Conservation (phyloP, 2,113 vertebrate genomes). For the Pyxicephalus adspersus region DNA sequence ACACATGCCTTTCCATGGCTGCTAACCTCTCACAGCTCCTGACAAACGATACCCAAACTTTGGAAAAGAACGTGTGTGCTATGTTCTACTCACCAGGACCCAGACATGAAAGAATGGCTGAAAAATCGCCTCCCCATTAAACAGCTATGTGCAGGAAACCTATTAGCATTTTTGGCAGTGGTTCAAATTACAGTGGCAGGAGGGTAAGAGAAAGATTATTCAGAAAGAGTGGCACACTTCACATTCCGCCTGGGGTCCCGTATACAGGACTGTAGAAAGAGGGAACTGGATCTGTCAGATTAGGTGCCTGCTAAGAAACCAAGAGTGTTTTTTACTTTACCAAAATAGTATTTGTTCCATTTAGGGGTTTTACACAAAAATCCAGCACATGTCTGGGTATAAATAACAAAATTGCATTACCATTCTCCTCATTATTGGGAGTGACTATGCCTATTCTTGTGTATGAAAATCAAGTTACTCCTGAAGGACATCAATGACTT, state of each 20-base stretch:
- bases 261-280: conserved; percentile 31
- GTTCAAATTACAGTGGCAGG: conserved; percentile 67
- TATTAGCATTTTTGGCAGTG: conserved; percentile 74
- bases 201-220: conserved; percentile 67
- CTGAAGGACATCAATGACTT: too few relatives aligned
- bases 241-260: conserved; percentile 29
- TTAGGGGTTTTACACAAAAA: too few relatives aligned
- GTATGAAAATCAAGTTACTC: too few relatives aligned
- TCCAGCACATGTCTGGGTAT: too few relatives aligned
- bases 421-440: too few relatives aligned
- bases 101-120: conserved; percentile 72
- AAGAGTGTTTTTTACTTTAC: not conserved
- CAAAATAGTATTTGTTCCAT: not conserved
- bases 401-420: too few relatives aligned
- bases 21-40: conserved; percentile 34
- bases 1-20: conserved; percentile 9
- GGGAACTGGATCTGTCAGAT: not conserved
- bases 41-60: conserved; percentile 42
- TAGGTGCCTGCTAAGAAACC: conserved; percentile 7
- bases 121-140: conserved; percentile 74
- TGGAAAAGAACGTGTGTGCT: conserved; percentile 38
- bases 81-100: conserved; percentile 55
- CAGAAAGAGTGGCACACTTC: conserved; percentile 63
- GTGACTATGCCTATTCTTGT: too few relatives aligned
- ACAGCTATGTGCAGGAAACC: conserved; percentile 71